Base-by-base conservation (phyloP, 2,888 invertebrate genomes). In the Teleiodes luculella region DNA sequence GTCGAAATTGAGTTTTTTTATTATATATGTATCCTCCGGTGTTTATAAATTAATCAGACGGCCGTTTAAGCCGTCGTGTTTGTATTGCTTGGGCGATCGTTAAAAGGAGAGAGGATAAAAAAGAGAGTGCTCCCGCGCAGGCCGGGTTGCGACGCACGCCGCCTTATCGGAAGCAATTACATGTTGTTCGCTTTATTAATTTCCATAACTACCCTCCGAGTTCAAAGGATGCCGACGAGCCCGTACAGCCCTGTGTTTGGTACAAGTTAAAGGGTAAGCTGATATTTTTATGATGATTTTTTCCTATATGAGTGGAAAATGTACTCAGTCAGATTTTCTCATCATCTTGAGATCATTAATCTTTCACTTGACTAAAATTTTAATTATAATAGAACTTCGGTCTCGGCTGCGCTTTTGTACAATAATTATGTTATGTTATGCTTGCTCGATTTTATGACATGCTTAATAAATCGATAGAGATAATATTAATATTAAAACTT, bases 111-210 rank as follows among this genome's bases (percentile, higher is more conserved):
- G 49, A 49, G 37, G 43, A 43, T 43, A 60, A 56, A 53, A 53
- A 56, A 45, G 53, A 50, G 53, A 50, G 41, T 53, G 56, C 66
- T 62, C 54, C 47, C 48, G 61, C 14, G 28, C 14, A n/a, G 11
- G 66, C 24, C 24, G 24, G 24, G 3, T 24, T 24, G 24, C 6
- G 24, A 24, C 24, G 70, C 28, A 74, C 66, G 68, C 69, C 72
- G 74, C 69, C 78, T 86, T 85, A 86, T 88, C 87, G 88, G 88
- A 88, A 88, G 88, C 86, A 83, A 87, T 89, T 87, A 89, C 83
- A 82, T 68, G 81, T 78, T 78, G 79, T 78, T 77, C 79, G 77
- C 79, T 87, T 87, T 88, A 89, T 88, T 87, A 88, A 88, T 87
- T 87, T 87, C 74, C 86, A 84, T 88, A 88, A 88, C 87, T 86